Evolutionary conservation across 1,140 invertebrate genomes (phyloP), one percentile per base, ranked within the genome.

Genomic region (Drosophila takahashii): DNA sequence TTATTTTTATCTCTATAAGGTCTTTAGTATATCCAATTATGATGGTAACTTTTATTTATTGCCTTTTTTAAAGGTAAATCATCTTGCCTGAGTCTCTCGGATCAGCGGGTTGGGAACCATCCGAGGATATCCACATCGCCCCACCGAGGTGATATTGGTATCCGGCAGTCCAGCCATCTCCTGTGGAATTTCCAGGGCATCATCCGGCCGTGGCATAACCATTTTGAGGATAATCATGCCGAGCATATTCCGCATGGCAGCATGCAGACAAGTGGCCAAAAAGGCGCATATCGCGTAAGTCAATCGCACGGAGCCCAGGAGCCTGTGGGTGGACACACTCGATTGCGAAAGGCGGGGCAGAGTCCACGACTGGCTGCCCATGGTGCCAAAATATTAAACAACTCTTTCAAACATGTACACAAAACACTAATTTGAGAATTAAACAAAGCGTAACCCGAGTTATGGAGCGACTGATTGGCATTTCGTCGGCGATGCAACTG

Each of bases 251-350:
- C 90, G 79, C 50, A 92, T 69, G 16, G 53, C 66, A 26, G 81
- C 71, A 1, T 90, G 90, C 4, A 90, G 50, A 3, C 77, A 32
- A 39, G 79, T 83, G 7, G 72, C 34, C 1, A 91, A 9, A 37
- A 92, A 92, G 26, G 90, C 81, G 39, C 90, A 92, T 9, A 90
- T 22, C 4, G 90, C 75, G 16, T 90, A 92, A 18, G 77, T 84
- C 3, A 92, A 42, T 0, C 90, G 72, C 0, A 67, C 86, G 0
- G 90, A 91, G 7, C 87, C 78, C 57, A 69, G 34, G 42, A 44
- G 70, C 36, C 8, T 13, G 11, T 32, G 47, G 10, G 22, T 29
- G n/a, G 13, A 9, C 15, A 6, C 26, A 16, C 32, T 27, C 16
- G 71, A 13, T 39, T 48, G 22, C 15, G 41, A 41, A 4, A 54